A percentile compares a stretch with the other conserved stretches of the same genome.
Evolutionary conservation across 2,113 vertebrate species (phyloP).

Genomic region (Conger conger): DNA sequence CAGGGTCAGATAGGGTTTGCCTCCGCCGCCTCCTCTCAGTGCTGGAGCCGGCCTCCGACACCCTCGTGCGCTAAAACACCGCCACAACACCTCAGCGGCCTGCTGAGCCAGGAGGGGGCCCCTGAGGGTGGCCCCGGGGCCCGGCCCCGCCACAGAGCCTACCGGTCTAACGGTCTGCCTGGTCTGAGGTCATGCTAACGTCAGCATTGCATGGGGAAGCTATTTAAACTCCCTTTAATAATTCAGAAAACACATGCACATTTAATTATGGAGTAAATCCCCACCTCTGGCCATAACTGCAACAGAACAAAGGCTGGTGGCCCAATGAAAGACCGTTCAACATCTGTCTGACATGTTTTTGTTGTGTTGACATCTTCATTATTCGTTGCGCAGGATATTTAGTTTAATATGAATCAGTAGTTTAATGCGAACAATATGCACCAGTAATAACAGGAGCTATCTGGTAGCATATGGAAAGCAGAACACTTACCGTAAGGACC

Average conservation of each 20-base stretch:
- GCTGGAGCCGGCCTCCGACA: not conserved
- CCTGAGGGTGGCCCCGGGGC: not conserved
- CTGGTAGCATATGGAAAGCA: not conserved
- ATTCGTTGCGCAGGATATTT: too few species aligned
- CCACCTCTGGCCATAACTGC: not conserved
- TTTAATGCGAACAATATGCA: not conserved
- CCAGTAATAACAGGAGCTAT: not conserved
- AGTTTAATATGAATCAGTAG: too few species aligned
- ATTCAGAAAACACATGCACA: not conserved
- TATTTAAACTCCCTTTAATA: not conserved
- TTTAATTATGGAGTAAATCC: not conserved
- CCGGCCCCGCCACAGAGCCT: not conserved
- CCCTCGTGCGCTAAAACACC: conserved; percentile 15
- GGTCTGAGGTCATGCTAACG: not conserved
- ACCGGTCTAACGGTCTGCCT: not conserved
- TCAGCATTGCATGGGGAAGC: not conserved
- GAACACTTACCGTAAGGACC: not conserved
- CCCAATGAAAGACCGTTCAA: not conserved
- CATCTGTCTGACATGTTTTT: not conserved
- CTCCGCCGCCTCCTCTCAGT: not conserved
- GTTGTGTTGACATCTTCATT: not conserved
- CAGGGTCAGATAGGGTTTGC: conserved; percentile 15
- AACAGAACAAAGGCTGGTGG: not conserved
- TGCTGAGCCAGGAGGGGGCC: not conserved
- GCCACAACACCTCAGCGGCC: not conserved